These are phyloP conservation scores for Cephus cinctus DNA, from an alignment of 1,140 invertebrate species.

Conservation along the genomic window DNA sequence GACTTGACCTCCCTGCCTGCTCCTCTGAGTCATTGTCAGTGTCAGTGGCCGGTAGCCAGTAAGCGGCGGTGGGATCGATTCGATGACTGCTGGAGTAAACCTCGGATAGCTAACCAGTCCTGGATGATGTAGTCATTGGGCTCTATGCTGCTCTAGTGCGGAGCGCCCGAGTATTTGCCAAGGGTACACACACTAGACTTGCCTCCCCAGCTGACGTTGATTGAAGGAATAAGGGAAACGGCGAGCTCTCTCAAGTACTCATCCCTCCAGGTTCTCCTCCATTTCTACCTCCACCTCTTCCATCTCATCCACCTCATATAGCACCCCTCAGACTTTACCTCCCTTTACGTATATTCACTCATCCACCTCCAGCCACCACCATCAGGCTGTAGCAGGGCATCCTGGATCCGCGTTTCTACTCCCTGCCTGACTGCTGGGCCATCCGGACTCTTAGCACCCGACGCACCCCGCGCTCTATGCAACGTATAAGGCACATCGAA, in stretches of 20 bases:
- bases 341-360: slow-evolving; percentile 6
- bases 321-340: slow-evolving; percentile 16
- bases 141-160: slow-evolving; percentile 47
- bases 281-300: slow-evolving; percentile 20
- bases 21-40: too few relatives aligned
- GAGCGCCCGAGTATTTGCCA: slow-evolving; percentile 52
- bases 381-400: slow-evolving; percentile 26
- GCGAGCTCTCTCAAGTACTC: slow-evolving; percentile 36
- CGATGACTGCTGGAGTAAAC: neutral
- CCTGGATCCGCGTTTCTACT: slow-evolving; percentile 31
- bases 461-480: slow-evolving; percentile 22
- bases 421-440: slow-evolving; percentile 31
- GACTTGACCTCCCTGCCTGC: neutral
- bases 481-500: too few relatives aligned
- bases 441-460: slow-evolving; percentile 31
- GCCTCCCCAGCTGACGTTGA: slow-evolving; percentile 55
- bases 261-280: slow-evolving; percentile 24
- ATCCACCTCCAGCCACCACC: slow-evolving; percentile 20
- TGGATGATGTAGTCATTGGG: slow-evolving; percentile 53
- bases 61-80: too few relatives aligned
- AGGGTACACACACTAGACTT: slow-evolving; percentile 54
- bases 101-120: too few relatives aligned
- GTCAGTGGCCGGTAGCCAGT: too few relatives aligned
- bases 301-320: slow-evolving; percentile 15
- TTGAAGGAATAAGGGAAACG: slow-evolving; percentile 57